phyloP scores from a whole-genome alignment of 53 echinoderm and acorn worm species.

The Patiria pectinifera region DNA sequence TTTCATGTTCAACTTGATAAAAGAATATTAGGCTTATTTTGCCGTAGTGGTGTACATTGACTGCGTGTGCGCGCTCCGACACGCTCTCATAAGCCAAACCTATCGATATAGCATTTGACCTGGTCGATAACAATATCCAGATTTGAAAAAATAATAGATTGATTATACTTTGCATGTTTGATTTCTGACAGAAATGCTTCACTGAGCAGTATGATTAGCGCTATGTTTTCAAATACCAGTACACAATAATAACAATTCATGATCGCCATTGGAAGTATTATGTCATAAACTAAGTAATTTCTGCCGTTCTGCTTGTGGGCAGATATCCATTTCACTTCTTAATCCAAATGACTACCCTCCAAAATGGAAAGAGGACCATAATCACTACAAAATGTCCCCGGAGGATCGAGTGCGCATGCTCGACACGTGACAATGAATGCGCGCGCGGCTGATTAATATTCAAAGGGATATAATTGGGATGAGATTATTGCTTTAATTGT shows the following conservation, averaged over 20 bases:
- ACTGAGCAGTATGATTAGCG: too few relatives aligned
- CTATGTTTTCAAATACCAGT: background rate
- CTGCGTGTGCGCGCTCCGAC: too few relatives aligned
- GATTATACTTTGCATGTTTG: too few relatives aligned
- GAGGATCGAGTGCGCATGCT: slow-evolving; percentile 38
- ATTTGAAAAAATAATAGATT: too few relatives aligned
- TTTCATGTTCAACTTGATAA: too few relatives aligned
- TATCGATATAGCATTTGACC: too few relatives aligned
- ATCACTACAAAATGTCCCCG: slow-evolving; percentile 19
- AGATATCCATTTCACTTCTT: slow-evolving; percentile 54
- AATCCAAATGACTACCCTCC: slow-evolving; percentile 28
- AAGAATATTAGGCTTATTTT: too few relatives aligned
- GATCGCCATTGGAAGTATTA: background rate
- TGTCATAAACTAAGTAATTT: background rate
- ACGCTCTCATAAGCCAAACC: too few relatives aligned
- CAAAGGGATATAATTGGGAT: background rate
- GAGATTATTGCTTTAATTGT: background rate
- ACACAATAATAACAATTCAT: background rate
- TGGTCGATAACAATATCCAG: too few relatives aligned
- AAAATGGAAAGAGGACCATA: background rate
- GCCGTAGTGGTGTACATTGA: too few relatives aligned
- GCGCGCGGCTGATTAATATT: slow-evolving; percentile 5
- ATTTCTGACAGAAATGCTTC: too few relatives aligned
- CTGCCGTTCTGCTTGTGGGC: background rate
- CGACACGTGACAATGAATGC: slow-evolving; percentile 35